Base-by-base conservation (phyloP, 2,113 vertebrate species). In the Cichladusa arquata region DNA sequence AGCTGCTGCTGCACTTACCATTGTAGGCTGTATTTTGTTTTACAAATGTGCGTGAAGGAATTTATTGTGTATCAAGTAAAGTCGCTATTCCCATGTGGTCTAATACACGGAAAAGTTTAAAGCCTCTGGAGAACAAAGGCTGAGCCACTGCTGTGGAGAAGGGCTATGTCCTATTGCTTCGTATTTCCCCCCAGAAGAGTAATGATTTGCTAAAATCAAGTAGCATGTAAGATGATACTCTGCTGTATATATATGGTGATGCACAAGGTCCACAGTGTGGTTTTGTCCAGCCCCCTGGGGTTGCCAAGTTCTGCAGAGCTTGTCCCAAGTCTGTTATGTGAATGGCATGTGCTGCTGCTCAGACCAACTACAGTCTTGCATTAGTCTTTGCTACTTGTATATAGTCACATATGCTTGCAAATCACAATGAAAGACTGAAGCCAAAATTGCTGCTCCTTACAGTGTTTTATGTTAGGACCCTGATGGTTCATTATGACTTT, bases 401-500 rank as follows among this genome's bases (percentile, higher is more conserved):
- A 4, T 40, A 70, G 24, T 78, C 16, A 38, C 19, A 3, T 38
- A 40, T 25, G 50, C 56, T 83, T 93, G 77, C 50, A 86, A 90
- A 78, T 74, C 72, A 28, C 70, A n/a, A 6, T 9, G 71, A 44
- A 86, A 81, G 72, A 86, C 0, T 54, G 69, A 95, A 54, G 50
- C 34, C 6, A 14, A 76, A 96, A 85, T 81, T 89, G 42, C 69
- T n/a, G 8, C 48, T 94, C 40, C 48, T 90, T 88, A 64, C 12
- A 25, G 23, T 83, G 81, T 90, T 94, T 89, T 90, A 85, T 95
- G 61, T 92, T 92, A 89, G 64, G 77, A 88, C 81, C 88, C 90
- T 95, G 89, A 90, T 96, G 92, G 94, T 95, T 95, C 87, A 90
- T 97, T 97, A 97, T 74, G 44, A 60, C 96, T 98, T 93, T 4